Evolutionary conservation across 2,113 vertebrate species (phyloP).

Genomic region (Trichechus manatus): DNA sequence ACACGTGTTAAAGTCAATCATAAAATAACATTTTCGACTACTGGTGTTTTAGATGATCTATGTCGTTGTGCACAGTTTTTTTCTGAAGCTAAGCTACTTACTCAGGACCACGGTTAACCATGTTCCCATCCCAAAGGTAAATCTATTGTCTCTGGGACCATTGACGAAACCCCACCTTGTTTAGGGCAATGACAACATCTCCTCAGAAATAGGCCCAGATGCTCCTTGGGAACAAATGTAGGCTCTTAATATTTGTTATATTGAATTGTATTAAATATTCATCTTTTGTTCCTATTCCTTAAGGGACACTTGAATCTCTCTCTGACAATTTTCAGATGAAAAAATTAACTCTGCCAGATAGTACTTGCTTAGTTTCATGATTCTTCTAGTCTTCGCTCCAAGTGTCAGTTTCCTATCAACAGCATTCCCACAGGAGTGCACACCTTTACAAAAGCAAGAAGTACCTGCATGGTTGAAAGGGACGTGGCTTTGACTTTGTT

Average conservation of each 20-base stretch:
- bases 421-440: slow-evolving; percentile 32
- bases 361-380: slow-evolving; percentile 51
- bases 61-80: not conserved
- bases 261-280: slow-evolving; percentile 48
- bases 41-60: slow-evolving; percentile 12
- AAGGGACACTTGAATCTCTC: slow-evolving; percentile 35
- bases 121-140: not conserved
- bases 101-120: not conserved
- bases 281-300: slow-evolving; percentile 44
- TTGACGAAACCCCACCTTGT: not conserved
- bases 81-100: not conserved
- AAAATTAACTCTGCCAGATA: slow-evolving; percentile 50
- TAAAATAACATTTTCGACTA: slow-evolving; percentile 27
- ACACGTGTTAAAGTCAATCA: not conserved
- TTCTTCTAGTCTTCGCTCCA: slow-evolving; percentile 45
- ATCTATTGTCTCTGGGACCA: not conserved
- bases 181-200: not conserved
- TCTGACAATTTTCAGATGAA: slow-evolving; percentile 69
- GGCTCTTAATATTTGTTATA: slow-evolving; percentile 59
- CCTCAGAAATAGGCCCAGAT: slow-evolving; percentile 6
- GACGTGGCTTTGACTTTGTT: not conserved
- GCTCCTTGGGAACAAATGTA: not conserved
- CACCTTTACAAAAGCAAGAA: slow-evolving; percentile 78
- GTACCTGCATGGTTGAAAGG: not conserved
- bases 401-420: slow-evolving; percentile 61